These are phyloP conservation scores for Microcaecilia unicolor DNA, from an alignment of 2,797 vertebrate genomes.

Conservation along the genomic window DNA sequence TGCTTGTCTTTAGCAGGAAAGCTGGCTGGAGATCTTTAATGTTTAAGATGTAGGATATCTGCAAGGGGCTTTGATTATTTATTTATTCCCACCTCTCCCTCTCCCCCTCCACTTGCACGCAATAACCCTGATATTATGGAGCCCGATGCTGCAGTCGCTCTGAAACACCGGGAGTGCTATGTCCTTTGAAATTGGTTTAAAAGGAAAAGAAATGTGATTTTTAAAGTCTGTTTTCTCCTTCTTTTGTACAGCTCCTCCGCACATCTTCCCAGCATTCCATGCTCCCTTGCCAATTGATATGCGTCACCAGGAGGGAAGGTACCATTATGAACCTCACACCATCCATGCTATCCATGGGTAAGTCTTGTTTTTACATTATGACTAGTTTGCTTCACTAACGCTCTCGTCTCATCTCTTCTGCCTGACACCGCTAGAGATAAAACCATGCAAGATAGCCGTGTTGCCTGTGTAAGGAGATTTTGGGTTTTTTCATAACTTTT, in stretches of 20 bases:
- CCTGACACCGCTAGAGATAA: too few species aligned
- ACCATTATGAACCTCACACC: conserved; percentile 89
- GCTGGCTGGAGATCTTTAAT: conserved; percentile 86
- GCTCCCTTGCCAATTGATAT: conserved; percentile 89
- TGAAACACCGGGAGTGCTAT: conserved; percentile 69
- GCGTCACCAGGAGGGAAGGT: conserved; percentile 92
- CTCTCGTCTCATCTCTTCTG: too few species aligned
- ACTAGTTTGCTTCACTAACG: too few species aligned
- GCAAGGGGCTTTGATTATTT: conserved; percentile 86
- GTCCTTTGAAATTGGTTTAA: conserved; percentile 63
- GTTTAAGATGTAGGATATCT: conserved; percentile 84
- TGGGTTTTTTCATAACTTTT: too few species aligned
- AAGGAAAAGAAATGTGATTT: conserved; percentile 49
- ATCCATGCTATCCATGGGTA: conserved; percentile 88
- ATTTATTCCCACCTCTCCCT: conserved; percentile 83
- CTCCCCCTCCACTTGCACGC: too few species aligned
- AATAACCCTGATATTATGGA: conserved; percentile 67
- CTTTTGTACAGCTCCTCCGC: conserved; percentile 70
- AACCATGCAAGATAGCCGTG: too few species aligned
- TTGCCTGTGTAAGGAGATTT: too few species aligned
- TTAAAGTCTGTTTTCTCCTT: conserved; percentile 16
- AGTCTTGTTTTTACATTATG: conserved; percentile 50
- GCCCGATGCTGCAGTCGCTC: too few species aligned
- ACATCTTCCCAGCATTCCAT: conserved; percentile 87
- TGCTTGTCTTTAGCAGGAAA: conserved; percentile 90